These are phyloP conservation scores for Ploceus nigricollis DNA, from an alignment of 2,113 vertebrate genomes.

Conservation along the genomic window DNA sequence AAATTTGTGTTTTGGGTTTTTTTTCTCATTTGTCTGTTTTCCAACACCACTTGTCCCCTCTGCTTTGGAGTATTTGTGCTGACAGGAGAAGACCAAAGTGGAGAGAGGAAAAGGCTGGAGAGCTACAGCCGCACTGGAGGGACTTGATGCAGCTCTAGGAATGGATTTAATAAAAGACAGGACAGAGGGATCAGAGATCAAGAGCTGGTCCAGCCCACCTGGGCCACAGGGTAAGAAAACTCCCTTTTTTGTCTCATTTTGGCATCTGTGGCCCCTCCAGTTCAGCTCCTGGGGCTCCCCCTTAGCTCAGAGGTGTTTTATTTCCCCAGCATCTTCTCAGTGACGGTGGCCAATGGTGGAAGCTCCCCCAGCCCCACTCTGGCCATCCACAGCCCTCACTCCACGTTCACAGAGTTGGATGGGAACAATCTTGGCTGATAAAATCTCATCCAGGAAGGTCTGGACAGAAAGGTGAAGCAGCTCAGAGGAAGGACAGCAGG, in stretches of 20 bases:
- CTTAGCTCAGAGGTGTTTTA: not conserved
- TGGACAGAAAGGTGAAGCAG: not conserved
- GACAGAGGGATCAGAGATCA: not conserved
- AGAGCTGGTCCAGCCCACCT: not conserved
- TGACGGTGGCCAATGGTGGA: not conserved
- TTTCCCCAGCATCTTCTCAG: not conserved
- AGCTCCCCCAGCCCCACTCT: not conserved
- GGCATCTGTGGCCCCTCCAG: not conserved
- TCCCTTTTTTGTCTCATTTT: not conserved
- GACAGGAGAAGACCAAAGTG: not conserved
- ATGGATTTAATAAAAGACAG: not conserved
- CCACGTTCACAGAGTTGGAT: not conserved
- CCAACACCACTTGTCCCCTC: not conserved
- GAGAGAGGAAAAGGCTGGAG: not conserved
- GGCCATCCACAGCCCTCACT: not conserved
- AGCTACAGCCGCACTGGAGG: not conserved
- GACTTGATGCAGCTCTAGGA: not conserved
- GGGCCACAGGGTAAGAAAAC: not conserved
- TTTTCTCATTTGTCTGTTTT: not conserved
- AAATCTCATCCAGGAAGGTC: not conserved
- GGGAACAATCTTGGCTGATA: not conserved
- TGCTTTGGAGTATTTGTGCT: not conserved
- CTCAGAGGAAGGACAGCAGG: not conserved
- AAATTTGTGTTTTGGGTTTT: not conserved
- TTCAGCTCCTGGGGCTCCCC: not conserved